Evolutionary conservation across 1,140 invertebrate genomes (phyloP), one percentile per base, ranked within the genome.

Genomic region (Musca vetustissima): DNA sequence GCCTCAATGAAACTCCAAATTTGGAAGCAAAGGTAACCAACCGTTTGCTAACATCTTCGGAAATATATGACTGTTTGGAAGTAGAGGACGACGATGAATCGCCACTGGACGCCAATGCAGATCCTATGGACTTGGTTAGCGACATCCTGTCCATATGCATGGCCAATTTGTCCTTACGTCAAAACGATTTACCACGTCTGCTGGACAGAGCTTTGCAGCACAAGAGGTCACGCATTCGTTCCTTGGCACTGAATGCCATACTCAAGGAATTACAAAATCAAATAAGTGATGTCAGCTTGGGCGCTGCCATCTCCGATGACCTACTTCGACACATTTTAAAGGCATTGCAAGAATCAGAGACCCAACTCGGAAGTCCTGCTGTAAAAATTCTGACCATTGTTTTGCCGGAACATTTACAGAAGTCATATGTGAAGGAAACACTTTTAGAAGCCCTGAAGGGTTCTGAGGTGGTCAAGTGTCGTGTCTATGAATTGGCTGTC

Each of bases 401-500:
- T 82, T 28, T 86, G 71, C 43, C 70, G 43, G 70, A 70, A 75
- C 43, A 70, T 78, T 11, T 79, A 55, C 74, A 75, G 47, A 28
- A 84, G 80, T 50, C 74, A 61, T 36, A 72, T 66, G 64, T 79
- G 7, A 73, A 75, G 53, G 28, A 66, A 1, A 70, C 74, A 13
- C 64, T 82, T 50, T 28, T 79, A 21, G 25, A 73, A 17, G 36
- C 74, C 65, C 66, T 82, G 4, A 59, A 73, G 17, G 28, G 71
- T 11, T 70, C 69, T 15, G 77, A 75, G 13, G 49, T 73, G 1
- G 59, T 78, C 14, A 84, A 65, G 21, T 86, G 67, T 50, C 77
- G 43, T 70, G 76, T 85, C 76, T 86, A 86, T 72, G 85, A 94
- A 86, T 82, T 93, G 65, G 83, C 90, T n/a, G 84, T 92, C 0